Base-by-base conservation (phyloP, 2,113 vertebrate species). In the Clarias macrocephalus region DNA sequence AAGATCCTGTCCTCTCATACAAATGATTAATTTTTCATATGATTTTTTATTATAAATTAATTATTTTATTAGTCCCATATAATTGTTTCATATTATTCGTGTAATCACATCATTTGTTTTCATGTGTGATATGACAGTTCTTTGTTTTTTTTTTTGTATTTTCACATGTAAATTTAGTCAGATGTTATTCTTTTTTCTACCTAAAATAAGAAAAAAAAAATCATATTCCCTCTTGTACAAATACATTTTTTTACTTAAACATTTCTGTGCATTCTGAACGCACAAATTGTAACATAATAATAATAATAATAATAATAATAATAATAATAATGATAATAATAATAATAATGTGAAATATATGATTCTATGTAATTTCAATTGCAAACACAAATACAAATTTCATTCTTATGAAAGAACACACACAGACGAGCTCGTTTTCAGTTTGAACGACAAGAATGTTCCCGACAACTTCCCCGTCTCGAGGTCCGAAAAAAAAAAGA, bases 401-500 rank as follows among this genome's bases (percentile, higher is more conserved):
- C 48, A 48, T 48, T 33, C 10, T 23, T 77, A 56, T 28, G 18
- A 62, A 77, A 33, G n/a, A 79, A 65, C 42, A 18, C 18, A 56
- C 28, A 12, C 16, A 70, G 19, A 12, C 33, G 2, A 82, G 23
- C 62, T 28, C 16, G 60, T 28, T 66, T 77, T 73, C 60, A 1
- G 21, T 11, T 16, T 86, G 77, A 77, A 48, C 19, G 62, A 25
- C 76, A 37, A 62, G n/a, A 62, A 52, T 30, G 25, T 19, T 19
- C 48, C 52, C 19, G 62, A 54, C 42, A 4, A 23, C 72, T 33
- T 21, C 85, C 23, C n/a, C 6, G 15, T 80, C 68, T 54, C 28
- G 15, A 96, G 95, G 95, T 96, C 95, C 66, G 95, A 95, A 92
- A 95, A 95, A 48, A 48, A 48, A 48, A 48, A 7, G 7, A 48